Conservation (phyloP, 2,797 vertebrate genomes). For the Limnodromus scolopaceus region DNA sequence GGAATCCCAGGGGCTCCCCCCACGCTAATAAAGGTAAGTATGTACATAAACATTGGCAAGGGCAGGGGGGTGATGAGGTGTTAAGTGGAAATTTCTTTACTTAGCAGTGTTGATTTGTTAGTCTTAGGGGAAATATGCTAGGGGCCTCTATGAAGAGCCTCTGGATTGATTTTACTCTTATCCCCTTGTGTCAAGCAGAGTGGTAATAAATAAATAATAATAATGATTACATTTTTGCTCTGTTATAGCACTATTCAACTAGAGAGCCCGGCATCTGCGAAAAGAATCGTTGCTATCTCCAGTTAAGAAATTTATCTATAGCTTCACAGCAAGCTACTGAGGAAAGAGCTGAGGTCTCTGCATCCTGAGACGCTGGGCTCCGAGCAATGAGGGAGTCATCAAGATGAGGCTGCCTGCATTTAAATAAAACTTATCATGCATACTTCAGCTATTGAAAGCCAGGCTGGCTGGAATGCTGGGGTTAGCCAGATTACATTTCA, state of each 20-base stretch:
- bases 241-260: not conserved
- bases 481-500: conserved; percentile 34
- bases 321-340: not conserved
- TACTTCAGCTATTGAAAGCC: not conserved
- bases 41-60: not conserved
- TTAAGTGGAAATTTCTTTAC: conserved; percentile 42
- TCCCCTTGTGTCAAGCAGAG: not conserved
- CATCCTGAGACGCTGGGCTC: not conserved
- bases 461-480: conserved; percentile 31
- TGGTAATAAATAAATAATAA: not conserved
- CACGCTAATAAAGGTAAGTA: not conserved
- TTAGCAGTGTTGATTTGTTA: conserved; percentile 21
- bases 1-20: not conserved
- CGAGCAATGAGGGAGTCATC: not conserved
- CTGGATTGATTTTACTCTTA: not conserved
- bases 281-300: not conserved
- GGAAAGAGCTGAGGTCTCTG: not conserved
- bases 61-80: not conserved
- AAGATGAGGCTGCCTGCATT: not conserved
- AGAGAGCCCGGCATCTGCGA: not conserved
- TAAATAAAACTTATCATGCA: conserved; percentile 17
- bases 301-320: not conserved
- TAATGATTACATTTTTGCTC: not conserved
- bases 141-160: not conserved
- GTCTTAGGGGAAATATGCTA: not conserved